A percentile compares a stretch with the other conserved stretches of the same genome.
phyloP scores from a whole-genome alignment of 2,888 invertebrate species.

The Pammene fasciana region DNA sequence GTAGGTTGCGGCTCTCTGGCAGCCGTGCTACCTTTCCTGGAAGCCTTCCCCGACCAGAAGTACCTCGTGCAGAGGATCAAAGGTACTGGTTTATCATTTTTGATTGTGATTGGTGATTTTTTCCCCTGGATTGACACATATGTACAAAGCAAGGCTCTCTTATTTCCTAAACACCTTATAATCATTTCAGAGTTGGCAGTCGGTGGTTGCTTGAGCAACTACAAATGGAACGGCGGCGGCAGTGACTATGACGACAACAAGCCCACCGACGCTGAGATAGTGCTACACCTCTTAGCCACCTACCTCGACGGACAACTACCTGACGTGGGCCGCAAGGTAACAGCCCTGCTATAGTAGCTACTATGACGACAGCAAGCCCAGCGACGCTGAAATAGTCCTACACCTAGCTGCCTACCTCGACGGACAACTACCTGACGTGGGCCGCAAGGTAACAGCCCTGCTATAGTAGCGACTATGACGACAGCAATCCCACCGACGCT shows the following conservation, averaged over 20 bases:
- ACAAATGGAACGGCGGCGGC: slow-evolving; percentile 94
- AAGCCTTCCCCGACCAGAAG: slow-evolving; percentile 92
- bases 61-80: slow-evolving; percentile 91
- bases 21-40: slow-evolving; percentile 90
- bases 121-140: too few relatives aligned
- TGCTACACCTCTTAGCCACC: slow-evolving; percentile 92
- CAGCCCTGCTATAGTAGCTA: not conserved
- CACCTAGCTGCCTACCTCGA: too few relatives aligned
- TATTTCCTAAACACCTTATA: not conserved
- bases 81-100: slow-evolving; percentile 67
- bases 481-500: too few relatives aligned
- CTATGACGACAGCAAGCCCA: not conserved
- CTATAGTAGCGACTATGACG: too few relatives aligned
- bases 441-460: too few relatives aligned
- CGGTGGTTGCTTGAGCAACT: slow-evolving; percentile 94
- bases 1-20: slow-evolving; percentile 63
- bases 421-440: too few relatives aligned
- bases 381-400: too few relatives aligned
- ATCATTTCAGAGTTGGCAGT: slow-evolving; percentile 85
- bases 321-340: slow-evolving; percentile 55
- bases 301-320: slow-evolving; percentile 93
- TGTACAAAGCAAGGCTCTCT: too few relatives aligned
- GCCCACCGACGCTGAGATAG: slow-evolving; percentile 94
- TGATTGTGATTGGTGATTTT: too few relatives aligned
- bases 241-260: slow-evolving; percentile 91